These are phyloP conservation scores for Acrocephalus scirpaceus DNA, from an alignment of 2,797 vertebrate genomes.

Conservation along the genomic window DNA sequence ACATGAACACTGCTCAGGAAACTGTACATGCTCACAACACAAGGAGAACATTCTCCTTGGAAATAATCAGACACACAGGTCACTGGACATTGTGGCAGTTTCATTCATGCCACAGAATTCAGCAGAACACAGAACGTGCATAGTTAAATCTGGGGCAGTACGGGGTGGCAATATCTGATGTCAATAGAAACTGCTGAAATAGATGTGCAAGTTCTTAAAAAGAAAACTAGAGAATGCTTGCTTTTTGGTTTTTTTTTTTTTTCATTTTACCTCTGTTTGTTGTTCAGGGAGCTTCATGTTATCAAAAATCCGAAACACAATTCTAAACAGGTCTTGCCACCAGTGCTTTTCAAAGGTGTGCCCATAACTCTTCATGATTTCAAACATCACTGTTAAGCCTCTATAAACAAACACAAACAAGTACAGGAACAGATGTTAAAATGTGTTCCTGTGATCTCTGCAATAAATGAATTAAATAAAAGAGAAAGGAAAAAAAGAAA, in stretches of 20 bases:
- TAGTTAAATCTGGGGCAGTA: not conserved
- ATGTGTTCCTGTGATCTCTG: not conserved
- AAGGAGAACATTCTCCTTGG: not conserved
- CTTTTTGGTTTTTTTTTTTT: not conserved
- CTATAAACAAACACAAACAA: slow-evolving; percentile 70
- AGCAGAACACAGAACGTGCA: not conserved
- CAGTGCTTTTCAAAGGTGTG: slow-evolving; percentile 95
- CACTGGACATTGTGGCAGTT: not conserved
- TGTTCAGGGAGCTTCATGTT: slow-evolving; percentile 98
- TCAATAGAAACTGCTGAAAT: not conserved
- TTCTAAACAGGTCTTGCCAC: slow-evolving; percentile 98
- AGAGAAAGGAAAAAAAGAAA: not conserved
- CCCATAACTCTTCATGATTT: slow-evolving; percentile 98
- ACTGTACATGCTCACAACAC: not conserved
- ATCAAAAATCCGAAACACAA: slow-evolving; percentile 96
- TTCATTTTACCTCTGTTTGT: slow-evolving; percentile 88
- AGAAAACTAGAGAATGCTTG: not conserved
- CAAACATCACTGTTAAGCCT: slow-evolving; percentile 97
- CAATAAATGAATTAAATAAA: not conserved
- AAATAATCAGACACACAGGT: not conserved
- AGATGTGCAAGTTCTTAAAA: not conserved
- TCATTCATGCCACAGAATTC: not conserved
- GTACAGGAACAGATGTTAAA: not conserved
- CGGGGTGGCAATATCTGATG: not conserved
- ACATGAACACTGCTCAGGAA: not conserved